These are phyloP conservation scores for Xiphophorus birchmanni DNA, from an alignment of 2,797 vertebrate species.

Conservation along the genomic window DNA sequence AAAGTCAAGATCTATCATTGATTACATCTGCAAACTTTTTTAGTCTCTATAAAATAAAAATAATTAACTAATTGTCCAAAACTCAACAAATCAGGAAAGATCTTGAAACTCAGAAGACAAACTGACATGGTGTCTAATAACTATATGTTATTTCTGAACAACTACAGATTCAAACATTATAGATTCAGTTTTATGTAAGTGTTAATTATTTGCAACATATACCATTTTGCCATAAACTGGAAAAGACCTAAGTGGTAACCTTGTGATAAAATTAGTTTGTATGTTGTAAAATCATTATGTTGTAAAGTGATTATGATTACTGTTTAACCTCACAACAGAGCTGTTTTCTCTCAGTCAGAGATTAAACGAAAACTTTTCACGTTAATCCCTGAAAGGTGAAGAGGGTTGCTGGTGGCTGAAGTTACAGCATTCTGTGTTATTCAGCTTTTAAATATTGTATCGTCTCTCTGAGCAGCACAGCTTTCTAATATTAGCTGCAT, in stretches of 20 bases:
- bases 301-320: neutral
- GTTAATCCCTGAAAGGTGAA: conserved; percentile 20
- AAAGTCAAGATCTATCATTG: neutral
- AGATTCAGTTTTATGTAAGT: neutral
- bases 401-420: conserved; percentile 8
- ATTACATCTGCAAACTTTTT: neutral
- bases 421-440: neutral
- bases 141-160: neutral
- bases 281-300: neutral
- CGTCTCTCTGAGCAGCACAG: conserved; percentile 4
- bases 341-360: neutral
- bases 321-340: neutral
- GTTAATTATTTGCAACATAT: neutral
- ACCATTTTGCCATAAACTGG: neutral
- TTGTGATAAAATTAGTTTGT: neutral
- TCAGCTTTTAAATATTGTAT: conserved; percentile 33
- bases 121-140: neutral
- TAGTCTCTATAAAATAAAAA: neutral
- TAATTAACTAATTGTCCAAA: neutral
- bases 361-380: neutral
- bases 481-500: conserved; percentile 15
- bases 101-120: neutral
- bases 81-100: neutral
- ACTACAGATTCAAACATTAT: neutral
- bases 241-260: neutral